Conservation (phyloP, 2,113 vertebrate species). For the Hucho hucho region DNA sequence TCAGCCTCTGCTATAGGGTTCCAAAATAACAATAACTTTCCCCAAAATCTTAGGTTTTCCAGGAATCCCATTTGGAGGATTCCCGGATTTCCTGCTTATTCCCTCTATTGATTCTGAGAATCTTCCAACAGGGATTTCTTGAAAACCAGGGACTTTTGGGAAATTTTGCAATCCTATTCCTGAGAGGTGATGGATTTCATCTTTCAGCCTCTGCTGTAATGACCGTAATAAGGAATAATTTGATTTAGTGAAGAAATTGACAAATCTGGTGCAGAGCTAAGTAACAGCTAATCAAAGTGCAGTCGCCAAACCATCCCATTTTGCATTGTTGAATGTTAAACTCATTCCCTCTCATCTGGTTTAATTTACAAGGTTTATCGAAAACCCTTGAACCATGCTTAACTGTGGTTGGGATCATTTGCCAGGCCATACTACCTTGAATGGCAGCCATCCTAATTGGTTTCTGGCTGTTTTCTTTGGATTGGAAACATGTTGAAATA, state of each 20-base stretch:
- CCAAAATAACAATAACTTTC: too few relatives aligned
- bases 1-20: too few relatives aligned
- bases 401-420: neutral
- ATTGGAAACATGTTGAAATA: neutral
- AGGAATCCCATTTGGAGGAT: too few relatives aligned
- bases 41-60: too few relatives aligned
- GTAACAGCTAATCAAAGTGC: neutral
- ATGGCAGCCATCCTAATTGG: conserved; percentile 2
- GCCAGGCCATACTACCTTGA: neutral
- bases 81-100: too few relatives aligned
- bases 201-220: neutral
- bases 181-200: neutral
- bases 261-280: neutral
- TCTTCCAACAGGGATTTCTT: too few relatives aligned
- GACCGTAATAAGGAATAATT: neutral
- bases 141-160: too few relatives aligned
- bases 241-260: neutral
- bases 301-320: neutral
- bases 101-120: too few relatives aligned
- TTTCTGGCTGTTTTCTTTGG: neutral
- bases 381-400: neutral
- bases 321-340: neutral
- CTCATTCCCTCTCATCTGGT: neutral
- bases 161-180: neutral
- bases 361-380: neutral